These are phyloP conservation scores for Zonotrichia leucophrys DNA, from an alignment of 2,113 vertebrate genomes.

Conservation along the genomic window DNA sequence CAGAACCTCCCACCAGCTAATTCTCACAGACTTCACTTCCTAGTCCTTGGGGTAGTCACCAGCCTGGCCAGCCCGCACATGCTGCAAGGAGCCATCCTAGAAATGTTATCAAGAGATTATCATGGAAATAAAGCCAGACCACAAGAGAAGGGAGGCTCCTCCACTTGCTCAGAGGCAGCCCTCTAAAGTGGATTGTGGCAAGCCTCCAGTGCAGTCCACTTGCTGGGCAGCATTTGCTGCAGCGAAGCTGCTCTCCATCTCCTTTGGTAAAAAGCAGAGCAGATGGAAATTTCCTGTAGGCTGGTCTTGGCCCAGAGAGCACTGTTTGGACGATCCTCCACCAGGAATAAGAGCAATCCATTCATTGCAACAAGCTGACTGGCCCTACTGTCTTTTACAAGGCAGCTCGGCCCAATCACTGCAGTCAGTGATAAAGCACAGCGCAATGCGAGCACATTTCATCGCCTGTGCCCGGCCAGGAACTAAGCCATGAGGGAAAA, in stretches of 20 bases:
- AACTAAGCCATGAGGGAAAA: conserved; percentile 32
- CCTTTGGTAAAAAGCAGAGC: background rate
- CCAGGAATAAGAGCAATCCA: conserved; percentile 1
- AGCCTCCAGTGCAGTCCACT: background rate
- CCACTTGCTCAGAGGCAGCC: background rate
- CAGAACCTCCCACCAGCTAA: background rate
- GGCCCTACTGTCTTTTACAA: conserved; percentile 3
- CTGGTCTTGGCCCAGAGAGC: conserved; percentile 24
- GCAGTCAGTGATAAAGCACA: background rate
- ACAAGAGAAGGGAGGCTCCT: background rate
- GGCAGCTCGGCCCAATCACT: background rate
- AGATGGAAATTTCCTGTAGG: conserved; percentile 30
- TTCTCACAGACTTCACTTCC: background rate
- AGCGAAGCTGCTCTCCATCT: background rate
- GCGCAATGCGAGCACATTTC: background rate
- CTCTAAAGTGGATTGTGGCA: background rate
- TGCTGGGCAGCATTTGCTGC: background rate
- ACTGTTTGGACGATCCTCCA: background rate
- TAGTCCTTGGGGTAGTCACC: background rate
- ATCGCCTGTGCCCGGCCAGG: background rate
- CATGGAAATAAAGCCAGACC: background rate
- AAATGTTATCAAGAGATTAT: background rate
- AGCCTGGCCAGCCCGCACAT: background rate
- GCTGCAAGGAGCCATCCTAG: background rate
- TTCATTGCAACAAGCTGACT: conserved; percentile 6